Percentiles rank a stretch among this genome's conserved stretches.
These are phyloP conservation scores for Prunella strophiata DNA, from an alignment of 2,797 vertebrate genomes.

Conservation along the genomic window DNA sequence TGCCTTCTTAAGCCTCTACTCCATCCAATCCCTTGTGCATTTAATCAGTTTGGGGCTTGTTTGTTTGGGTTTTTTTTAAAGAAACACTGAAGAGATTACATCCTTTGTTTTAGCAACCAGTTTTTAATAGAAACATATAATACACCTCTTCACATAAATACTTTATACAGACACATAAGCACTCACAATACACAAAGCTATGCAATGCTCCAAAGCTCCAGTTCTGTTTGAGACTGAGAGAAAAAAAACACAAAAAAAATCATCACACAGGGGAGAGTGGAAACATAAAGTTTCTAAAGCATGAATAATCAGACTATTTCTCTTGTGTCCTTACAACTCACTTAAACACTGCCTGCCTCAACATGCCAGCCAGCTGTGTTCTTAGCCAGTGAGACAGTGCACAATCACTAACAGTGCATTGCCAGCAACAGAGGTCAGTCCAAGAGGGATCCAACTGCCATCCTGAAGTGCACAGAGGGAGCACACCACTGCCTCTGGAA, in stretches of 20 bases:
- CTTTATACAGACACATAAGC: neutral
- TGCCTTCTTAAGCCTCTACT: neutral
- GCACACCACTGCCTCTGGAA: neutral
- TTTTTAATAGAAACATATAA: conserved; percentile 43
- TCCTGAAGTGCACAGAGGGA: neutral
- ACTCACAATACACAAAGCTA: neutral
- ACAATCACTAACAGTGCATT: rapidly evolving
- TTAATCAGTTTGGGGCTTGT: neutral
- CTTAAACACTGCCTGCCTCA: neutral
- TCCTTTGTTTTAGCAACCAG: neutral
- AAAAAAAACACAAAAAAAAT: neutral
- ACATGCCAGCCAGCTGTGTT: neutral
- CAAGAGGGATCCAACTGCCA: neutral
- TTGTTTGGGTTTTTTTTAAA: neutral
- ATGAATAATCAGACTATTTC: neutral
- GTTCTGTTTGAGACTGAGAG: neutral
- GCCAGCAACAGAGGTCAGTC: neutral
- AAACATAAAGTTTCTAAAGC: neutral
- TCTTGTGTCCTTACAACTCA: neutral
- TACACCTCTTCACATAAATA: conserved; percentile 7
- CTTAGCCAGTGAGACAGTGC: neutral
- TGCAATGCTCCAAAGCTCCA: neutral
- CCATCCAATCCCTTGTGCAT: neutral
- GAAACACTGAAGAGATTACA: neutral
- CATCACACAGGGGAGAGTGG: neutral